These are phyloP conservation scores for Leptinotarsa rubiginosa DNA, from an alignment of 2,888 invertebrate genomes.

Conservation along the genomic window DNA sequence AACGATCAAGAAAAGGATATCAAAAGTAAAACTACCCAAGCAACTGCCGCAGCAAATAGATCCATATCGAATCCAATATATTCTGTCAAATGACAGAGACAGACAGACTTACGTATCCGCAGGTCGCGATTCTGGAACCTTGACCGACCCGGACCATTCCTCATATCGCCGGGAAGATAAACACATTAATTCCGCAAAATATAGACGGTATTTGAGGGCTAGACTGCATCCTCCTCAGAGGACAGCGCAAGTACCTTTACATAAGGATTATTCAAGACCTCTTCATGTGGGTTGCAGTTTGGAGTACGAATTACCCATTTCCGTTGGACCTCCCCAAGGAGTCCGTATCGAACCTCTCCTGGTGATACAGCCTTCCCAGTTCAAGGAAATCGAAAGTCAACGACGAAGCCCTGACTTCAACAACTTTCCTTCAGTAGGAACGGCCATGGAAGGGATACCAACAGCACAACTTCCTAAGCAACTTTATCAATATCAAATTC, in stretches of 20 bases:
- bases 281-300: constrained; percentile 92
- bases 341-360: constrained; percentile 85
- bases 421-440: constrained; percentile 74
- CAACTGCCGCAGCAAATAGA: constrained; percentile 63
- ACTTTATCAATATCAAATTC: too few relatives aligned
- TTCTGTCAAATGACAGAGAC: constrained; percentile 49
- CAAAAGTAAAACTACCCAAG: constrained; percentile 59
- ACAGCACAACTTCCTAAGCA: too few relatives aligned
- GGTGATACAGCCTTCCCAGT: constrained; percentile 92
- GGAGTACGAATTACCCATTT: constrained; percentile 90
- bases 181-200: too few relatives aligned
- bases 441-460: constrained; percentile 40
- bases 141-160: constrained; percentile 63
- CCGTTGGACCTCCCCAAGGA: constrained; percentile 88
- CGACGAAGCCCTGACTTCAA: constrained; percentile 86
- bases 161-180: constrained; percentile 55
- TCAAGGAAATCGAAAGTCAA: constrained; percentile 87
- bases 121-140: constrained; percentile 62
- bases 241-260: constrained; percentile 65
- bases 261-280: constrained; percentile 87
- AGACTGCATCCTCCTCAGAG: constrained; percentile 59
- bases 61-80: constrained; percentile 57
- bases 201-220: too few relatives aligned
- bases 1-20: constrained; percentile 52
- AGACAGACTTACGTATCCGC: constrained; percentile 60